phyloP scores from a whole-genome alignment of 2,888 invertebrate species.

The Embidobia sp. region DNA sequence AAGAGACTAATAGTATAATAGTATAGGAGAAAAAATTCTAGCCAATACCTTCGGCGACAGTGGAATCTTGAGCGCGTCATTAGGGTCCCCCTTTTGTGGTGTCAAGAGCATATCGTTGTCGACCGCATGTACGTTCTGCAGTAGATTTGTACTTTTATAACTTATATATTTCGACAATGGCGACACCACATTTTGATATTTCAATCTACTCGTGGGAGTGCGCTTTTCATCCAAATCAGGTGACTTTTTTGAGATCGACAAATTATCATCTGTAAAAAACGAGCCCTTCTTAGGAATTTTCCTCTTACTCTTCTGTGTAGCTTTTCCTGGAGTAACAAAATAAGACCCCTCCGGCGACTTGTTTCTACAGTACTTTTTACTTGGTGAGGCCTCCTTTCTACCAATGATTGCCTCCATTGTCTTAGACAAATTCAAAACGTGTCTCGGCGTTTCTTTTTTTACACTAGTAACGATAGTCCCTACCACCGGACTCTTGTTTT shows the following conservation, averaged over 20 bases:
- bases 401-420: too few species aligned
- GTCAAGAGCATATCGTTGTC: slow-evolving; percentile 70
- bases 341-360: slow-evolving; percentile 31
- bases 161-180: slow-evolving; percentile 75
- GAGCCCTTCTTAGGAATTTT: background rate
- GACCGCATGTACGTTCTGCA: slow-evolving; percentile 70
- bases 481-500: background rate
- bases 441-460: background rate
- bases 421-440: too few species aligned
- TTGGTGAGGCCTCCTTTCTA: too few species aligned
- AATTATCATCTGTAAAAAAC: slow-evolving; percentile 22
- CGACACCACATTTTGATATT: slow-evolving; percentile 72
- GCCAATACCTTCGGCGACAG: slow-evolving; percentile 65
- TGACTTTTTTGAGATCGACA: background rate
- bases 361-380: background rate
- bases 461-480: too few species aligned
- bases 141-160: slow-evolving; percentile 71
- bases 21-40: too few species aligned
- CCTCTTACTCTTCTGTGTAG: background rate
- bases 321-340: slow-evolving; percentile 73
- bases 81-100: slow-evolving; percentile 55
- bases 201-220: slow-evolving; percentile 59
- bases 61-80: slow-evolving; percentile 65
- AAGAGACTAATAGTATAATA: too few species aligned
- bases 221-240: slow-evolving; percentile 29